These are phyloP conservation scores for Drosophila recens DNA, from an alignment of 2,888 invertebrate genomes.

Conservation along the genomic window DNA sequence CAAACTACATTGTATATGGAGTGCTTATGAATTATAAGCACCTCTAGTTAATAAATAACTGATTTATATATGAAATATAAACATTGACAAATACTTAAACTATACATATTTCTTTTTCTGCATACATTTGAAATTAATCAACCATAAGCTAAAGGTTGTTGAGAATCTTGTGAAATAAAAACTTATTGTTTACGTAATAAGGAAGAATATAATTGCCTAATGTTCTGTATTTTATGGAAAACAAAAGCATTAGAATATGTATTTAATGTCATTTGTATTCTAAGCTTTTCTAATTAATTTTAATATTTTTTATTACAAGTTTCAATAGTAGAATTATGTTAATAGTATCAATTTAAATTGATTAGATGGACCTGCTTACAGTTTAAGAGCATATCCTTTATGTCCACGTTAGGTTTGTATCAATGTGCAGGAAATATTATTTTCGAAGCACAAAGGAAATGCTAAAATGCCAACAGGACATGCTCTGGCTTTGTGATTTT, in stretches of 20 bases:
- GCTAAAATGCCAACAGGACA: constrained; percentile 39
- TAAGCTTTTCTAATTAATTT: not conserved
- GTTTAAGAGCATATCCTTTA: not conserved
- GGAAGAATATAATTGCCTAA: constrained; percentile 3
- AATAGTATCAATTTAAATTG: not conserved
- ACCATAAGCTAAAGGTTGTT: not conserved
- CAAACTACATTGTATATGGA: constrained; percentile 25
- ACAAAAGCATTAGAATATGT: not conserved
- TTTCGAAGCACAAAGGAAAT: constrained; percentile 42
- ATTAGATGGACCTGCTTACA: not conserved
- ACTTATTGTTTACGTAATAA: not conserved
- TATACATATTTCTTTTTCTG: not conserved
- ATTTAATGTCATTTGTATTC: not conserved
- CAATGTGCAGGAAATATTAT: constrained; percentile 2
- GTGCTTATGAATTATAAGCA: constrained; percentile 31
- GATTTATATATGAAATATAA: constrained; percentile 26
- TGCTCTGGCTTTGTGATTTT: constrained; percentile 43
- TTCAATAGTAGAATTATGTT: not conserved
- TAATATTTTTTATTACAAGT: not conserved
- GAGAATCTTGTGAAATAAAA: not conserved
- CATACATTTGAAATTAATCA: not conserved
- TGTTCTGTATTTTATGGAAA: constrained; percentile 7
- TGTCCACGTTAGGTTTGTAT: not conserved
- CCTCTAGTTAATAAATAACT: constrained; percentile 52
- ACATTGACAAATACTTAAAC: not conserved